Percentiles rank a stretch among this genome's conserved stretches.
These are phyloP conservation scores for Chionodraco myersi DNA, from an alignment of 2,113 vertebrate genomes.

Conservation along the genomic window DNA sequence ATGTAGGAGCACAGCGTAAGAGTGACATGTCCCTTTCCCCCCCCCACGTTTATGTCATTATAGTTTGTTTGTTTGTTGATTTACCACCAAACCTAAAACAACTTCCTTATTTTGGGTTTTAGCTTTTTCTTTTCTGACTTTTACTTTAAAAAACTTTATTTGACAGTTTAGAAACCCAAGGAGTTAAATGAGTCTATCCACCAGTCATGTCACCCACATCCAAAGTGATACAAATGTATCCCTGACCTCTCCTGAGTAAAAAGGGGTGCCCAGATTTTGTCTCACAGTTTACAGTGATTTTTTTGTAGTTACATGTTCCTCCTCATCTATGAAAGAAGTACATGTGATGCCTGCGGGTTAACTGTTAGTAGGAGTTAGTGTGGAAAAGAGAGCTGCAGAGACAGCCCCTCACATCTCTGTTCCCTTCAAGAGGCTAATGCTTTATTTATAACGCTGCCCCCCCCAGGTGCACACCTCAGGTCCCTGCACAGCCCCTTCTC, in stretches of 20 bases:
- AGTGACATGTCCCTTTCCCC: too few relatives aligned
- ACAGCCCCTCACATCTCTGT: conserved; percentile 80
- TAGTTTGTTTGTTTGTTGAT: not conserved
- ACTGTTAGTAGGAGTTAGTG: conserved; percentile 79
- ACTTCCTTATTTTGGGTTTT: not conserved
- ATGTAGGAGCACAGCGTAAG: too few relatives aligned
- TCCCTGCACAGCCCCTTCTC: conserved; percentile 77
- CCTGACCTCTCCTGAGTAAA: conserved; percentile 17
- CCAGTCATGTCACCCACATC: conserved; percentile 1
- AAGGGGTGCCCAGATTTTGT: conserved; percentile 46
- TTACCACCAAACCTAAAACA: not conserved
- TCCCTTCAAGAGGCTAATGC: conserved; percentile 82
- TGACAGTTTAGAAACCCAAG: not conserved
- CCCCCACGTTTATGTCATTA: not conserved
- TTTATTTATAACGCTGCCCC: conserved; percentile 84
- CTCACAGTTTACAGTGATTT: conserved; percentile 58
- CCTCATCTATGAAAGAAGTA: conserved; percentile 72
- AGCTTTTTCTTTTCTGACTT: not conserved
- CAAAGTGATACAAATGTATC: not conserved
- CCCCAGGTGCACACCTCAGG: conserved; percentile 75
- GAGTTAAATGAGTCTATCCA: not conserved
- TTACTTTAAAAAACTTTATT: conserved; percentile 7
- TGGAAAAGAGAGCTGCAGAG: conserved; percentile 72
- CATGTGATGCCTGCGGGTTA: conserved; percentile 78
- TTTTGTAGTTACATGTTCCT: conserved; percentile 60